phyloP scores from a whole-genome alignment of 2,113 vertebrate species.

The Eonycteris spelaea region DNA sequence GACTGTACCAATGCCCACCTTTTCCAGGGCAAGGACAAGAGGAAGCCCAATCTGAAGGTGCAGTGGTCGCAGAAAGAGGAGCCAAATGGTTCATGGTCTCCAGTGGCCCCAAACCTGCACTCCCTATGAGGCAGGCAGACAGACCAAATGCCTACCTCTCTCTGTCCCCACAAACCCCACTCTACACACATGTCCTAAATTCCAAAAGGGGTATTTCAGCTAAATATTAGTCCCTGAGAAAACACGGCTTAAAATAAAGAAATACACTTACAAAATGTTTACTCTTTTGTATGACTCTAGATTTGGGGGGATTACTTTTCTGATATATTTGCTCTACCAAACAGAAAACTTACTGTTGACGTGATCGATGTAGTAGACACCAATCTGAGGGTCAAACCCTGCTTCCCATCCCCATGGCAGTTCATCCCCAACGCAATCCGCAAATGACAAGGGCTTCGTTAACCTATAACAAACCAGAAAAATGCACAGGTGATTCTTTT shows the following conservation, averaged over 20 bases:
- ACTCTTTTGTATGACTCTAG: background rate
- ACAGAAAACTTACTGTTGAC: constrained; percentile 86
- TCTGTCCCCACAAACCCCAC: background rate
- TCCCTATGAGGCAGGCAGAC: no score
- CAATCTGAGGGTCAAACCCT: constrained; percentile 87
- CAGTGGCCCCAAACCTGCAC: background rate
- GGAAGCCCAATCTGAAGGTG: background rate
- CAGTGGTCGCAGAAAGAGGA: background rate
- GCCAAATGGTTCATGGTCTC: background rate
- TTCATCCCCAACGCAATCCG: constrained; percentile 90
- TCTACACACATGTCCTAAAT: background rate
- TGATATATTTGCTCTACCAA: background rate
- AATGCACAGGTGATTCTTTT: background rate
- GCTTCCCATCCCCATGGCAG: constrained; percentile 91
- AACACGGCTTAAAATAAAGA: background rate
- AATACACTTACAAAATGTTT: background rate
- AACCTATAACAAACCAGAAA: constrained; percentile 80
- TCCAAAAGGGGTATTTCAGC: background rate
- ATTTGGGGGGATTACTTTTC: background rate
- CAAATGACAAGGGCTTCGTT: constrained; percentile 90
- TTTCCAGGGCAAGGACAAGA: background rate
- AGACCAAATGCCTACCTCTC: background rate
- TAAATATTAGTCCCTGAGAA: background rate
- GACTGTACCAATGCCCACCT: background rate
- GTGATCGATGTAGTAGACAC: constrained; percentile 90